These are phyloP conservation scores for Scolopax rusticola DNA, from an alignment of 2,797 vertebrate species.

Conservation along the genomic window DNA sequence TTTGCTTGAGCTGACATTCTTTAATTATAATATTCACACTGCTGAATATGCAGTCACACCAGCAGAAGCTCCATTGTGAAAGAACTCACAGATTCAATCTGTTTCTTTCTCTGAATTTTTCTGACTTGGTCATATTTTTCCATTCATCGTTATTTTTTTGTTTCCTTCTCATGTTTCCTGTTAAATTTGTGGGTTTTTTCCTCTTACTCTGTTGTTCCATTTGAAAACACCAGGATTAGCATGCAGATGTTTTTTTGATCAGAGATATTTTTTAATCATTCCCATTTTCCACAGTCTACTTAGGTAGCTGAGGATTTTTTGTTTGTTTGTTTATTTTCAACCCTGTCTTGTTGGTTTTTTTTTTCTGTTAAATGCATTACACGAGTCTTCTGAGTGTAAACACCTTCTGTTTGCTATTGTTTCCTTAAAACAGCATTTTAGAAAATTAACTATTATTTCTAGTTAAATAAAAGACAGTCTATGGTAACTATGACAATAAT, in stretches of 20 bases:
- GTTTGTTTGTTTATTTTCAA: slow-evolving; percentile 44
- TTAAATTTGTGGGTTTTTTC: neutral
- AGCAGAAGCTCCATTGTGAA: slow-evolving; percentile 55
- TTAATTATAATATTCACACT: slow-evolving; percentile 67
- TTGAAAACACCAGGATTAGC: slow-evolving; percentile 73
- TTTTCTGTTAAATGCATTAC: slow-evolving; percentile 17
- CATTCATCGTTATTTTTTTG: slow-evolving; percentile 61
- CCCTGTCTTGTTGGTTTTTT: neutral
- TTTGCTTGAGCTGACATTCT: slow-evolving; percentile 65
- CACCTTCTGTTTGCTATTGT: slow-evolving; percentile 34
- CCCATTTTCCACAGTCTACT: slow-evolving; percentile 44
- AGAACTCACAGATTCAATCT: slow-evolving; percentile 51
- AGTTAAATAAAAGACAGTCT: neutral
- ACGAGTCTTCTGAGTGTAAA: slow-evolving; percentile 39
- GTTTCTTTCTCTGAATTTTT: slow-evolving; percentile 63
- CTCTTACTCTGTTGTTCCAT: slow-evolving; percentile 57
- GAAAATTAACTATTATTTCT: neutral
- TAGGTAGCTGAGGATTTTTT: slow-evolving; percentile 19
- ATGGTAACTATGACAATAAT: neutral
- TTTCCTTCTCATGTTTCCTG: slow-evolving; percentile 55
- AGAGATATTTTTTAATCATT: slow-evolving; percentile 44
- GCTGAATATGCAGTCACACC: slow-evolving; percentile 61
- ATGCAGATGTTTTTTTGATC: slow-evolving; percentile 70
- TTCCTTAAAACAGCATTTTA: slow-evolving; percentile 3
- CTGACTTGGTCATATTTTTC: slow-evolving; percentile 51